These are phyloP conservation scores for Clivina fossor DNA, from an alignment of 2,888 invertebrate species.

Conservation along the genomic window DNA sequence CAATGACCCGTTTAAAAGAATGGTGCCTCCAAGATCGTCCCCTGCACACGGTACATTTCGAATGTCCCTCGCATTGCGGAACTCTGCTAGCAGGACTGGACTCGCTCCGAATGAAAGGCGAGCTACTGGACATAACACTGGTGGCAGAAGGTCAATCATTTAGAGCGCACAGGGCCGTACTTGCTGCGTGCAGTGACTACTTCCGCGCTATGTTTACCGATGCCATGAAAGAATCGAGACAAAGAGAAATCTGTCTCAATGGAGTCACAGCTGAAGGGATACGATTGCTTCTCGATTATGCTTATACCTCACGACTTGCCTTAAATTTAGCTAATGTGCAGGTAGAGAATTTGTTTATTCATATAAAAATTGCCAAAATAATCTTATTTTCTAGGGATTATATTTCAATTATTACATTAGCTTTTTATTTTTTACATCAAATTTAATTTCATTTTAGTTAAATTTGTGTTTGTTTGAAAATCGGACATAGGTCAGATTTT, in stretches of 20 bases:
- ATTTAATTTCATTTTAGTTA: no score
- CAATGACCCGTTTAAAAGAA: slow-evolving; percentile 50
- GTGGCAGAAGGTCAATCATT: slow-evolving; percentile 66
- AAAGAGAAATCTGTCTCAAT: slow-evolving; percentile 65
- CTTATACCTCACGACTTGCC: slow-evolving; percentile 66
- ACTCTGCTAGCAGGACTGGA: slow-evolving; percentile 63
- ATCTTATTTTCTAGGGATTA: no score
- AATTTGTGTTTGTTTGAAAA: no score
- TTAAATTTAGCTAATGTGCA: slow-evolving; percentile 66
- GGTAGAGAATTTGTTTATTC: no score
- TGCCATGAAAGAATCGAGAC: slow-evolving; percentile 66
- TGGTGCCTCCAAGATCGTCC: slow-evolving; percentile 51
- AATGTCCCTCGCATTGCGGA: slow-evolving; percentile 60
- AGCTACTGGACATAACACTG: slow-evolving; percentile 68
- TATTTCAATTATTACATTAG: no score
- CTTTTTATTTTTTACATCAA: no score
- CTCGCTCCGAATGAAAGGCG: slow-evolving; percentile 60
- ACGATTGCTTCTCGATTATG: slow-evolving; percentile 65
- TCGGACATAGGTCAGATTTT: no score
- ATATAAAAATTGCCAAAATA: no score
- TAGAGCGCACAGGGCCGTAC: slow-evolving; percentile 69
- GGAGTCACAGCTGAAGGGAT: slow-evolving; percentile 67
- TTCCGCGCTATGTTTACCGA: slow-evolving; percentile 77
- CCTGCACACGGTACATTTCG: slow-evolving; percentile 56
- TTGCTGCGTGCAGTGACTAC: slow-evolving; percentile 73